Evolutionary conservation across 2,113 vertebrate genomes (phyloP).

Genomic region (Heliornis fulica): DNA sequence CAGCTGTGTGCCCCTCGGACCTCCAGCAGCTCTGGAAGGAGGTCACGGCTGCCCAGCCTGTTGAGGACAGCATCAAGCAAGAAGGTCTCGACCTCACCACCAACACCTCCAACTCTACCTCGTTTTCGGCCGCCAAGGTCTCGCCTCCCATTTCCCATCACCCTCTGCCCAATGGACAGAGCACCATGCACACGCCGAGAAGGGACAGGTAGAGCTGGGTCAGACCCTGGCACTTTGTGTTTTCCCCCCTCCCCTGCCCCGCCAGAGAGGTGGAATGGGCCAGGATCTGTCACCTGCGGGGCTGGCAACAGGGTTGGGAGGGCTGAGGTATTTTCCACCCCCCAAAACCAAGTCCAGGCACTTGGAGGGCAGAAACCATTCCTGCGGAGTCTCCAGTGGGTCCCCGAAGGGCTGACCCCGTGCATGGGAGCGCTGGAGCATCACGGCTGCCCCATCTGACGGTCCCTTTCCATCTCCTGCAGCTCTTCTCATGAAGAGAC

Average conservation of each 20-base stretch:
- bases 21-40: slow-evolving; percentile 99
- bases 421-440: not conserved
- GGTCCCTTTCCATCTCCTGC: not conserved
- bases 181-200: slow-evolving; percentile 91
- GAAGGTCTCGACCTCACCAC: slow-evolving; percentile 97
- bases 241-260: not conserved
- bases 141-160: slow-evolving; percentile 92
- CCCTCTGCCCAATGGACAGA: slow-evolving; percentile 93
- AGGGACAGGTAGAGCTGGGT: slow-evolving; percentile 88
- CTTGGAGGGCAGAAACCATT: not conserved
- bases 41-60: slow-evolving; percentile 84
- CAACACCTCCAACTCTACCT: slow-evolving; percentile 96
- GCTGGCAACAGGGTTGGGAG: not conserved
- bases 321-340: not conserved
- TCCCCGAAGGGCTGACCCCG: fast-evolving
- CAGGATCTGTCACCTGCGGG: fast-evolving
- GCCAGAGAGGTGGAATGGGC: not conserved
- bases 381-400: fast-evolving
- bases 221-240: not conserved
- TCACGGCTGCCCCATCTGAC: not conserved
- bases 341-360: fast-evolving
- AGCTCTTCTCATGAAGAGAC: slow-evolving; percentile 90
- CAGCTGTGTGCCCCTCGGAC: slow-evolving; percentile 94
- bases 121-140: slow-evolving; percentile 91
- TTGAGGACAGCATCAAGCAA: slow-evolving; percentile 93